A percentile compares a stretch with the other conserved stretches of the same genome.
phyloP scores from a whole-genome alignment of 2,888 invertebrate genomes.

The Tuberolachnus salignus region DNA sequence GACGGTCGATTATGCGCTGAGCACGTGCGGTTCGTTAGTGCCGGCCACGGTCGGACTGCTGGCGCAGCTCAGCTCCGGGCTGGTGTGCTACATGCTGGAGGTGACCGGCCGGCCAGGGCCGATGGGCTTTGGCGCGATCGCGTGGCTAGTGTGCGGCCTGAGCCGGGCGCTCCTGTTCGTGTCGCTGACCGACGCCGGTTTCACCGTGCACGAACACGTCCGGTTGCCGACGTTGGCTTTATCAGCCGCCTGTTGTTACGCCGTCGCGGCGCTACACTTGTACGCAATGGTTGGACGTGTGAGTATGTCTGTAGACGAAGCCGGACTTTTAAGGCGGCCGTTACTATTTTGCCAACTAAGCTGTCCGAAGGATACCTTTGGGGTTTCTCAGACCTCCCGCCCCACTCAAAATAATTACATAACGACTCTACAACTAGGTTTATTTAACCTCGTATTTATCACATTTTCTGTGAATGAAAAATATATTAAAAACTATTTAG shows the following conservation, averaged over 20 bases:
- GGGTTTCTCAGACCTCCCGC: too few relatives aligned
- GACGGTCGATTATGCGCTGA: conserved; percentile 36
- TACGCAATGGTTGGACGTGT: conserved; percentile 61
- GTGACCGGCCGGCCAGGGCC: conserved; percentile 60
- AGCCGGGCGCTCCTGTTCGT: conserved; percentile 59
- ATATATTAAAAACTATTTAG: too few relatives aligned
- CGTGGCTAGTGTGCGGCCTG: conserved; percentile 61
- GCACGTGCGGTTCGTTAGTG: conserved; percentile 37
- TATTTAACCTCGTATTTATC: too few relatives aligned
- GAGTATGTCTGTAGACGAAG: too few relatives aligned
- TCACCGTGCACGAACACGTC: conserved; percentile 60
- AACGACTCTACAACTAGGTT: too few relatives aligned
- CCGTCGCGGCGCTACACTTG: conserved; percentile 61
- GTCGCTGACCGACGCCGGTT: conserved; percentile 59
- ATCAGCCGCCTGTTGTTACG: conserved; percentile 60
- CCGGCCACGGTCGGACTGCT: conserved; percentile 36
- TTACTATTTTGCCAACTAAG: too few relatives aligned
- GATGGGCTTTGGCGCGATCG: conserved; percentile 59
- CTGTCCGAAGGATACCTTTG: too few relatives aligned
- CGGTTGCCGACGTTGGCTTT: conserved; percentile 58
- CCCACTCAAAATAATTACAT: too few relatives aligned
- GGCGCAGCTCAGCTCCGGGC: conserved; percentile 43
- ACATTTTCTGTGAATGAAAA: too few relatives aligned
- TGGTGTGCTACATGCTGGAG: conserved; percentile 56
- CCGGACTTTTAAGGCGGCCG: too few relatives aligned